Evolutionary conservation across 2,797 vertebrate species (phyloP).

Genomic region (Chaetophractus vellerosus): DNA sequence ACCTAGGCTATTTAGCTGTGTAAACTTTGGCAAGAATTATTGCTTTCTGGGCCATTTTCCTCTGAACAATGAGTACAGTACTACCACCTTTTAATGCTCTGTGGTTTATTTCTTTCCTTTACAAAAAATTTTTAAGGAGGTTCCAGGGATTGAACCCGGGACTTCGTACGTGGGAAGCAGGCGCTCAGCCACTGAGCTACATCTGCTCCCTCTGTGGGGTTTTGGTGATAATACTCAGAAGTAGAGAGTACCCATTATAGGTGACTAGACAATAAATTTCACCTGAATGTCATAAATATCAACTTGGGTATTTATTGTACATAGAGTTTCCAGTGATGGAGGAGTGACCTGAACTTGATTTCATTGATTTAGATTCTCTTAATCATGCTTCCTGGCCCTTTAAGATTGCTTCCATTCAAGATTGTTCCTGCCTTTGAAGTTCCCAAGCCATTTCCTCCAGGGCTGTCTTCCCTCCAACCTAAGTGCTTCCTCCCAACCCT

Average conservation of each 20-base stretch:
- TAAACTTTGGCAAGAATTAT: slow-evolving; percentile 21
- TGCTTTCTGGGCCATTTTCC: neutral
- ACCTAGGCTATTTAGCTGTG: neutral
- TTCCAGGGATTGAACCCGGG: too few relatives aligned
- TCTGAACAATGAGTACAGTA: neutral
- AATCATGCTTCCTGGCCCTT: neutral
- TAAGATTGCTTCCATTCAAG: neutral
- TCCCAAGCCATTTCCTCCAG: neutral
- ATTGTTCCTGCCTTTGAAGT: neutral
- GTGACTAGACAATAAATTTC: neutral
- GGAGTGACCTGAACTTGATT: neutral
- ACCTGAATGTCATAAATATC: neutral
- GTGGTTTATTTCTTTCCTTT: too few relatives aligned
- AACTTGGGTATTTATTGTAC: neutral
- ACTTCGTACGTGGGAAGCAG: too few relatives aligned
- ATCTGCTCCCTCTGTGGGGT: neutral
- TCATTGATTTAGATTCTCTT: neutral
- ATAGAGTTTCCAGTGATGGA: neutral
- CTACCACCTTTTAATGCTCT: neutral
- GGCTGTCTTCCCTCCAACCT: neutral
- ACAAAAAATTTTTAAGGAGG: too few relatives aligned
- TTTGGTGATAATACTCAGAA: slow-evolving; percentile 34
- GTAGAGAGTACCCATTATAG: neutral
- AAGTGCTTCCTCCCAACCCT: slow-evolving; percentile 12
- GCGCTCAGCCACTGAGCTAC: too few relatives aligned